Conservation (phyloP, 2,797 vertebrate genomes). For the Danio albolineatus region DNA sequence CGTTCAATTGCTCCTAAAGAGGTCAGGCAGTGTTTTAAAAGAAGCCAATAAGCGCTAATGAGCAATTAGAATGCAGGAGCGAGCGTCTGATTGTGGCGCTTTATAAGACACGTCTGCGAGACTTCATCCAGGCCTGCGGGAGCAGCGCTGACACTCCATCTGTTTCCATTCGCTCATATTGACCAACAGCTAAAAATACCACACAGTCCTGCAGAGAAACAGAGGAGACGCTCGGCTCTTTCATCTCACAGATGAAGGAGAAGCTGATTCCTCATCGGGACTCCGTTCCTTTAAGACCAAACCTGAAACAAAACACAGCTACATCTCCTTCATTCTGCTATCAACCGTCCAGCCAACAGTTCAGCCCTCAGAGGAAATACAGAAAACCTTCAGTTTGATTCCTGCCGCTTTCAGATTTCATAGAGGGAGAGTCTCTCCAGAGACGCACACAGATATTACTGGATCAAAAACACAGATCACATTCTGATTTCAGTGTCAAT, state of each 20-base stretch:
- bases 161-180: not conserved
- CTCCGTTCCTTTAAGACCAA: not conserved
- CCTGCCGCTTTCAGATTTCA: too few species aligned
- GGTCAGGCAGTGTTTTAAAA: conserved; percentile 45
- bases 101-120: conserved; percentile 25
- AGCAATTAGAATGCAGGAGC: conserved; percentile 32
- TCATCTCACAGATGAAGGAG: not conserved
- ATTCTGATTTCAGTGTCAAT: too few species aligned
- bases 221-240: too few species aligned
- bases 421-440: too few species aligned
- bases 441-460: too few species aligned
- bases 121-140: not conserved
- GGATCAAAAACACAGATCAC: too few species aligned
- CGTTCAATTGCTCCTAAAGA: conserved; percentile 42
- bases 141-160: not conserved
- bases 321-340: not conserved
- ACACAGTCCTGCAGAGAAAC: not conserved
- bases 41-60: conserved; percentile 50
- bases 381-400: too few species aligned
- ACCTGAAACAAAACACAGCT: not conserved
- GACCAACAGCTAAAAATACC: conserved; percentile 10
- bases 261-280: not conserved
- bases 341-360: not conserved
- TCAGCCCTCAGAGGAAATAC: too few species aligned
- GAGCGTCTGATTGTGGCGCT: conserved; percentile 18